phyloP scores from a whole-genome alignment of 1,140 invertebrate genomes.

The Samia ricini region DNA sequence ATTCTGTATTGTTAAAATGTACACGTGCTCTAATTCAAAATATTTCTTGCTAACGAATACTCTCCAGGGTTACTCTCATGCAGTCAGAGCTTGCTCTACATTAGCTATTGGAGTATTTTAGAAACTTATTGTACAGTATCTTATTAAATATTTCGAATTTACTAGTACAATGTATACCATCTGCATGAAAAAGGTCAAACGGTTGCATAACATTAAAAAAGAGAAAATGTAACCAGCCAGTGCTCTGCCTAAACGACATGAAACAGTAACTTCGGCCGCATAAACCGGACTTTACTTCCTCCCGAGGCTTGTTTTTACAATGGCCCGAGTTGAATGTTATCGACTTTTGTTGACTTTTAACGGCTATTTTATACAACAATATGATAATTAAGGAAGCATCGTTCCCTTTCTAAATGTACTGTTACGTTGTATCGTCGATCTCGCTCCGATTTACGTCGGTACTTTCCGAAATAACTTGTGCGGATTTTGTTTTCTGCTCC shows the following conservation, averaged over 20 bases:
- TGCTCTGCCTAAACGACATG: neutral
- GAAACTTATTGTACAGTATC: no score
- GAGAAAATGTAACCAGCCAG: neutral
- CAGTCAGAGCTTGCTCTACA: no score
- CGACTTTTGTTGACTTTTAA: constrained; percentile 61
- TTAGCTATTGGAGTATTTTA: no score
- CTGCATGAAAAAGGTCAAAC: neutral
- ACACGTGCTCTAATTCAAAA: no score
- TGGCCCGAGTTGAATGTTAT: constrained; percentile 50
- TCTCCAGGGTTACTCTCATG: no score
- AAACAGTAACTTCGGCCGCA: constrained; percentile 3
- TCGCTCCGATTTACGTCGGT: neutral
- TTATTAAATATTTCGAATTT: no score
- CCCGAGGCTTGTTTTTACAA: constrained; percentile 56
- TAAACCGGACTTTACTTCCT: constrained; percentile 23
- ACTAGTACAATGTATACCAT: constrained; percentile 34
- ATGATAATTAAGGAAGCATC: constrained; percentile 59
- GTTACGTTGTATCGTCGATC: constrained; percentile 11
- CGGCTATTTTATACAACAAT: constrained; percentile 67
- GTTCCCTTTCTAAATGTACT: constrained; percentile 27
- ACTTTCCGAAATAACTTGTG: constrained; percentile 8
- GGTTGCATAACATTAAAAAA: neutral
- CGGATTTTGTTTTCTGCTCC: constrained; percentile 9
- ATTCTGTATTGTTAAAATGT: no score
- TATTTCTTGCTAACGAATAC: no score